Evolutionary conservation across 2,888 invertebrate species (phyloP), one percentile per base, ranked within the genome.

Genomic region (Arge pagana): DNA sequence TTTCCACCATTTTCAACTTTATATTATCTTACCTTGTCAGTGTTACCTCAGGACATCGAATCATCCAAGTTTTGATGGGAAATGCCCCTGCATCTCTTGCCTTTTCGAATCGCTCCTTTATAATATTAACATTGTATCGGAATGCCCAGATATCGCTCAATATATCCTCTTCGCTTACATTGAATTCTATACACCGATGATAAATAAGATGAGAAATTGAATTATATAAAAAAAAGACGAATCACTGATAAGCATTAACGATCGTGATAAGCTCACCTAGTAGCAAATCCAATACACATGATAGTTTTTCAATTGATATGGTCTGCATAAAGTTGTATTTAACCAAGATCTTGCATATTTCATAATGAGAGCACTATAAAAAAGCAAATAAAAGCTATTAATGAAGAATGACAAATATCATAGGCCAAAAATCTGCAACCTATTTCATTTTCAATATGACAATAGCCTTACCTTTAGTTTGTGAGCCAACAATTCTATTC

Each of bases 21-120:
- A n/a, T n/a, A n/a, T n/a, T n/a, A n/a, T n/a, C n/a, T n/a, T 73
- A 85, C 85, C 81, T 83, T 56, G 80, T 75, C 31, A 85, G 70
- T 61, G 81, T 78, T 16, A 77, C 70, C 59, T 83, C 81, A 15
- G 83, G 78, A 66, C 85, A 85, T 57, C 85, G 76, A 24, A 85
- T 82, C 84, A 86, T 85, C 86, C 86, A 86, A 3, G 86, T 85
- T 74, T 82, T 83, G 8, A 84, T 72, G 55, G 77, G 80, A 50
- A 80, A 72, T 42, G 83, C 82, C 54, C 79, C 77, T 48, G 71
- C 61, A 35, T 72, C 69, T 66, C 78, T 78, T 0, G 83, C 79
- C 45, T 74, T 76, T 58, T 79, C 71, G 8, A 86, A 71, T 50
- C 85, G 78, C 15, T 78, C 63, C 50, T 73, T 64, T n/a, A 85